Evolutionary conservation across 37 sponge, comb jelly and placozoan species (phyloP), one percentile per base, ranked within the genome.

Genomic region (Oopsacas minuta): DNA sequence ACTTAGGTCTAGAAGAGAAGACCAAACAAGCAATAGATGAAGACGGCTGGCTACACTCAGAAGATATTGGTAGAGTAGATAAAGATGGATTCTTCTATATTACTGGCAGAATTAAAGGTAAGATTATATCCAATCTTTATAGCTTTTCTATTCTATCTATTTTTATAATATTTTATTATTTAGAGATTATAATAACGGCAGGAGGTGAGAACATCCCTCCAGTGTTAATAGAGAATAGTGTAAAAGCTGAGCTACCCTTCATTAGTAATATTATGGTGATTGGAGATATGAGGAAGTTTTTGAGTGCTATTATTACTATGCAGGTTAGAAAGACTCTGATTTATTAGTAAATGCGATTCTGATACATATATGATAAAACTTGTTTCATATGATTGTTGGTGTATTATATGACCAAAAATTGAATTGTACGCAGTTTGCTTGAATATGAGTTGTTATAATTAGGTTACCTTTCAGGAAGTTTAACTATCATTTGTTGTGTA

Each of bases 31-130:
- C 94, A 52, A 85, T 96, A 49, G 96, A 96, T 83, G 81, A 88
- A 37, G 90, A 93, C 15, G 91, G 96, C 36, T 96, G 96, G 96
- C 88, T 96, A 36, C 96, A 96, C 82, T 88, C 91, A 35, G 96
- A 94, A 30, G 96, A 96, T 87, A 86, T 96, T 38, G 96, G 92
- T 17, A 87, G 82, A 22, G 23, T 90, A 34, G 96, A 95, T 52
- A 35, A 86, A 36, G 86, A 90, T 69, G 88, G 88, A 0, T 91
- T 90, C 86, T 38, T 91, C 34, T 88, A 61, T 81, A 84, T 94
- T 39, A 90, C 89, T 20, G 94, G 90, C 12, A 52, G 94, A 23
- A 90, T 90, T 22, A 91, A 90, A 85, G 91, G 94, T 93, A 39
- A 23, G 38, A 12, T 46, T 46, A 17, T 12, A 46, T 46, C 17